These are phyloP conservation scores for Bombylius discolor DNA, from an alignment of 2,888 invertebrate genomes.

Conservation along the genomic window DNA sequence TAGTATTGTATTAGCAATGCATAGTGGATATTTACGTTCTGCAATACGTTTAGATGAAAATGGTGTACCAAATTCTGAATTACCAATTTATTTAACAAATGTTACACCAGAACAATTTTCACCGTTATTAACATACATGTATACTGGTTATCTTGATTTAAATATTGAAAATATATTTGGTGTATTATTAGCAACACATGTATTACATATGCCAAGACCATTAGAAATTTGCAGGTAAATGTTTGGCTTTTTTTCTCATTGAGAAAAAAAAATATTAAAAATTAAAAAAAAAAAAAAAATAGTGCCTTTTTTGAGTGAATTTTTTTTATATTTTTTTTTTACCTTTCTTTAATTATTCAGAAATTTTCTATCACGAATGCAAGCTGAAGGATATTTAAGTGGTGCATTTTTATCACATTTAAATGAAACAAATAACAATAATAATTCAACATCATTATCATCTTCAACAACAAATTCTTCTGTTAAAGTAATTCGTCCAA, in stretches of 20 bases:
- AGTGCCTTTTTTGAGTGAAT: too few relatives aligned
- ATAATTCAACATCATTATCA: not conserved
- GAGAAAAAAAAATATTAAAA: not conserved
- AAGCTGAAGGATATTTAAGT: constrained; percentile 32
- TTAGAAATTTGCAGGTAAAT: constrained; percentile 47
- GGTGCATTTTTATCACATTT: constrained; percentile 13
- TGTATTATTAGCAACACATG: constrained; percentile 55
- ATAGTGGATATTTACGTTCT: constrained; percentile 59
- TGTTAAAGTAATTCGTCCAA: constrained; percentile 42
- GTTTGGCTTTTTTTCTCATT: not conserved
- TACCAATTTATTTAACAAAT: constrained; percentile 40
- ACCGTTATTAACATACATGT: constrained; percentile 58
- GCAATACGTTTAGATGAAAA: constrained; percentile 39
- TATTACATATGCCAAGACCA: constrained; percentile 60
- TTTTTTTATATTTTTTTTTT: not conserved
- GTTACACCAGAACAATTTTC: constrained; percentile 50
- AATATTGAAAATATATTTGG: constrained; percentile 58
- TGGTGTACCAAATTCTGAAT: constrained; percentile 2
- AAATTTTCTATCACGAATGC: constrained; percentile 45
- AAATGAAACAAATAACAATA: constrained; percentile 7
- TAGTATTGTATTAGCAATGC: constrained; percentile 47
- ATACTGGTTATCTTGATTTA: constrained; percentile 57
- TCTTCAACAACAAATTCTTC: not conserved
- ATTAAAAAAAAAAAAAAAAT: not conserved
- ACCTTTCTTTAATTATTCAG: constrained; percentile 21